Evolutionary conservation across 1,140 invertebrate genomes (phyloP), one percentile per base, ranked within the genome.

Genomic region (Yoshiicerus persimilis): DNA sequence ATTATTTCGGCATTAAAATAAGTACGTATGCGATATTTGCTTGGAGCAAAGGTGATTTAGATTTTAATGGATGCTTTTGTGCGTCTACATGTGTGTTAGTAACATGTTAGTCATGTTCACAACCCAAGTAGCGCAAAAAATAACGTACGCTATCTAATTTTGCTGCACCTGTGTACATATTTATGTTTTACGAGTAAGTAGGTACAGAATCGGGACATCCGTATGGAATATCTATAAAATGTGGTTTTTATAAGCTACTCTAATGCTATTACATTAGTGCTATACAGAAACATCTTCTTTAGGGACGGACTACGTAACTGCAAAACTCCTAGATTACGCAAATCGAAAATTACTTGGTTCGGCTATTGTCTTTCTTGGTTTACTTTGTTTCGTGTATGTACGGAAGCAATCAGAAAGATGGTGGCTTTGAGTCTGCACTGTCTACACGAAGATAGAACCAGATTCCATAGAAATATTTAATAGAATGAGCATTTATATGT

Each of bases 1-100:
- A 80, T 80, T 80, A 80, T 80, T 80, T 80, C 30, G 32, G 32
- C 75, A 80, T 36, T 32, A 36, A 80, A 80, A 80, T 80, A 80
- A 36, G 20, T 38, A 80, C 27, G 34, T 77, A 34, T 36, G 75
- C 13, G n/a, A 34, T 34, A n/a, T n/a, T 38, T 23, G 75, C 70
- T 70, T 25, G 64, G 64, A 70, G 64, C 64, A 70, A 70, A 70
- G 64, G 64, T 70, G 64, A 56, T 56, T 56, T 56, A 56, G 20
- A 56, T n/a, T 56, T 56, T 56, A 56, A 56, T 56, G 16, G 16
- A 56, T 56, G 16, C 13, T 56, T 56, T n/a, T 56, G 16, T 56
- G n/a, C 47, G 47, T n/a, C 47, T 56, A 56, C 47, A 56, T 56
- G 47, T 56, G 20, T 56, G 47, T 56, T 56, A 56, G 47, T 56